These are phyloP conservation scores for Elysia crispata DNA, from an alignment of 2,888 invertebrate species.

Conservation along the genomic window DNA sequence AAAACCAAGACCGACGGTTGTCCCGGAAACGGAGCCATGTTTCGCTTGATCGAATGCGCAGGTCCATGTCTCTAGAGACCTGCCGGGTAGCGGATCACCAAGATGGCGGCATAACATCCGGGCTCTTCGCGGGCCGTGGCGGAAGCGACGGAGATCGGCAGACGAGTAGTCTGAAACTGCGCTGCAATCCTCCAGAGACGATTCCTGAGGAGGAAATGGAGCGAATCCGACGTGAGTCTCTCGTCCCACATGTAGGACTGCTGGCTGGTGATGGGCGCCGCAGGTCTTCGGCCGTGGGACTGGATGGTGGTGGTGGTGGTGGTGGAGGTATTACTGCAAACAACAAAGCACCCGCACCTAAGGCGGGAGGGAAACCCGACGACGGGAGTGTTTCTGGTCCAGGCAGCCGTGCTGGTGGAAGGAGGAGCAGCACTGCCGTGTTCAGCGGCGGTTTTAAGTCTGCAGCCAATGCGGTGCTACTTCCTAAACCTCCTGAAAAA, in stretches of 20 bases:
- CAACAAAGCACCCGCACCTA: not conserved
- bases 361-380: not conserved
- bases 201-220: constrained; percentile 65
- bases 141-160: constrained; percentile 29
- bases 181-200: constrained; percentile 61
- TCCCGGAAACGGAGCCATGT: constrained; percentile 61
- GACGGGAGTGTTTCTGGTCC: too few species aligned
- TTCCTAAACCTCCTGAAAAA: too few species aligned
- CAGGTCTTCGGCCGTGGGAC: constrained; percentile 9
- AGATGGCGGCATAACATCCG: not conserved
- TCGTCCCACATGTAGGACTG: constrained; percentile 45
- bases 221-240: constrained; percentile 54
- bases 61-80: constrained; percentile 64
- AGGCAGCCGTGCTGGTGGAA: not conserved
- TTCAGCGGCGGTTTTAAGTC: not conserved
- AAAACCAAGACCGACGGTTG: constrained; percentile 71
- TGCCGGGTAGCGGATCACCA: constrained; percentile 41
- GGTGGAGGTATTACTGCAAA: constrained; percentile 1
- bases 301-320: not conserved
- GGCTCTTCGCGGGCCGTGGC: constrained; percentile 29
- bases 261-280: constrained; percentile 29
- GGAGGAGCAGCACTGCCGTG: not conserved
- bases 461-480: not conserved
- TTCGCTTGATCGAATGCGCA: constrained; percentile 63
- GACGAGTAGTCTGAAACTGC: constrained; percentile 49